Conservation (phyloP, 53 echinoderm and acorn worm genomes). For the Zoroaster sp. region DNA sequence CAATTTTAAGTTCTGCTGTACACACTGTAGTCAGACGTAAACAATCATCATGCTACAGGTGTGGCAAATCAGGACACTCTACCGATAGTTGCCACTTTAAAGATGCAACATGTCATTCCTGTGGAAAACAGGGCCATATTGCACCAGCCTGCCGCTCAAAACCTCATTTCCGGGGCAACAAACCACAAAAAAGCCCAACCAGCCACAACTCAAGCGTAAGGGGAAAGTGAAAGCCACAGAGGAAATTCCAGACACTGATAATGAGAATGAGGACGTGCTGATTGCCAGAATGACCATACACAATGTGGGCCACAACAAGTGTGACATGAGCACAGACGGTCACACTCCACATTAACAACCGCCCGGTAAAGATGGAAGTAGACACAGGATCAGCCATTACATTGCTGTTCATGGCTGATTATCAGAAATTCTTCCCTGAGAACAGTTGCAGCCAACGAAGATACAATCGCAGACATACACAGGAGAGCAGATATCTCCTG, state of each 20-base stretch:
- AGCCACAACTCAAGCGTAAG: not conserved
- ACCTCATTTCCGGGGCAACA: not conserved
- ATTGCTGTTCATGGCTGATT: not conserved
- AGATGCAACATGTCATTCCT: not conserved
- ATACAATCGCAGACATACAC: not conserved
- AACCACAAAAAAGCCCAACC: not conserved
- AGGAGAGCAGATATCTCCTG: not conserved
- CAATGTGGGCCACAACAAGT: not conserved
- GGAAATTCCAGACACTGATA: not conserved
- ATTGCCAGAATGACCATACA: not conserved
- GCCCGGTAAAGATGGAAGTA: not conserved
- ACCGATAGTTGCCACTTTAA: constrained; percentile 8
- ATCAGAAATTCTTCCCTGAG: not conserved
- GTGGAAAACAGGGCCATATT: constrained; percentile 9
- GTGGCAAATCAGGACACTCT: not conserved
- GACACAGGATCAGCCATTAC: constrained; percentile 7
- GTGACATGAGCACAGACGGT: constrained; percentile 21
- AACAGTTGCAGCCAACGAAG: constrained; percentile 5
- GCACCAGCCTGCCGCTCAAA: constrained; percentile 4
- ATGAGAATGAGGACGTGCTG: not conserved
- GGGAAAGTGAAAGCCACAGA: not conserved
- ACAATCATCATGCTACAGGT: constrained; percentile 3
- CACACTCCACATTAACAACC: not conserved
- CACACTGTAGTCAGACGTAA: not conserved
- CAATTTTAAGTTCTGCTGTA: not conserved